Evolutionary conservation across 2,888 invertebrate genomes (phyloP).

Genomic region (Platypus cylindrus): DNA sequence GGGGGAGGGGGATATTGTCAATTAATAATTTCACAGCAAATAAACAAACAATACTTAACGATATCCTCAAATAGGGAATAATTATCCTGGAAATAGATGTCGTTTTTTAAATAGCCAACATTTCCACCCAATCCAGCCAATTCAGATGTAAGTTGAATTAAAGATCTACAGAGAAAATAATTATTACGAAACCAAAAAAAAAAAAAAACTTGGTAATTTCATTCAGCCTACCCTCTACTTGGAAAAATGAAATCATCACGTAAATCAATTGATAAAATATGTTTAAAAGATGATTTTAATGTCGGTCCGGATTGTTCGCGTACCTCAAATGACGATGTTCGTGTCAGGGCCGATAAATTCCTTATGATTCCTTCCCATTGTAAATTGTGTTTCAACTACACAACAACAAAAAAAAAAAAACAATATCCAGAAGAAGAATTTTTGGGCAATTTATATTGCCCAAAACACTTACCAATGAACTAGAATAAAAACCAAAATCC

Average conservation of each 20-base stretch:
- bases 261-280: constrained; percentile 65
- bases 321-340: constrained; percentile 68
- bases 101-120: constrained; percentile 78
- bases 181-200: neutral
- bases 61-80: constrained; percentile 44
- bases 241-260: constrained; percentile 76
- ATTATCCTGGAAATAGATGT: constrained; percentile 51
- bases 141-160: constrained; percentile 66
- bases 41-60: no score
- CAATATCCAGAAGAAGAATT: neutral
- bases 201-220: no score
- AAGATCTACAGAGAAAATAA: constrained; percentile 23
- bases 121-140: constrained; percentile 85
- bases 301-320: constrained; percentile 82
- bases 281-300: constrained; percentile 75
- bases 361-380: constrained; percentile 82
- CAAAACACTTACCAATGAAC: constrained; percentile 38
- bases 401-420: constrained; percentile 1
- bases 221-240: constrained; percentile 42
- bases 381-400: constrained; percentile 64
- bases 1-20: no score
- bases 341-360: constrained; percentile 60
- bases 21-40: no score
- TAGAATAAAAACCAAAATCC: constrained; percentile 61
- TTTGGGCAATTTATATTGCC: neutral